phyloP scores from a whole-genome alignment of 1,140 invertebrate species.

The Metopolophium dirhodum region DNA sequence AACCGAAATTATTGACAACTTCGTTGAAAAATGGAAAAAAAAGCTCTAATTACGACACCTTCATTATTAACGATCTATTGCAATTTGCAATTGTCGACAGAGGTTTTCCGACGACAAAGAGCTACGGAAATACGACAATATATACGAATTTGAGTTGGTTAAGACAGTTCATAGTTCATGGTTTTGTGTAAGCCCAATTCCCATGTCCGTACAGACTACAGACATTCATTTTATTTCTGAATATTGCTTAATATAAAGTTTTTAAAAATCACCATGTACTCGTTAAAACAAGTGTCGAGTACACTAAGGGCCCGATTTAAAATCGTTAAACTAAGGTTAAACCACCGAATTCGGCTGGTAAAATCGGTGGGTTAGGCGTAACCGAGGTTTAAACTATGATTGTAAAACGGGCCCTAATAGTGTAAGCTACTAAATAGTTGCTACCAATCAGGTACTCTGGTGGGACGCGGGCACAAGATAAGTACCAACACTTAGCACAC shows the following conservation, averaged over 20 bases:
- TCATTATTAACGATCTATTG: not conserved
- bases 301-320: too few relatives aligned
- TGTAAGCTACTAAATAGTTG: not conserved
- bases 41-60: not conserved
- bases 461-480: too few relatives aligned
- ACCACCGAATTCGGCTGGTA: too few relatives aligned
- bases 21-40: not conserved
- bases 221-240: not conserved
- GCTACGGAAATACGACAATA: too few relatives aligned
- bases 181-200: not conserved
- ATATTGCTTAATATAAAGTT: not conserved
- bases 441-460: not conserved
- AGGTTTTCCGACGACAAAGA: not conserved
- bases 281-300: not conserved
- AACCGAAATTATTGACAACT: not conserved
- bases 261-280: not conserved
- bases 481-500: not conserved
- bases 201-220: not conserved
- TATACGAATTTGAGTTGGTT: not conserved
- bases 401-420: too few relatives aligned
- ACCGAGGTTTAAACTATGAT: too few relatives aligned
- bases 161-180: not conserved
- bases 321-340: too few relatives aligned
- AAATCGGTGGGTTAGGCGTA: too few relatives aligned
- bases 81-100: not conserved